These are phyloP conservation scores for Nemopilema nomurai DNA, from an alignment of 30 jellyfish, hydroid and myxozoan genomes.

Conservation along the genomic window DNA sequence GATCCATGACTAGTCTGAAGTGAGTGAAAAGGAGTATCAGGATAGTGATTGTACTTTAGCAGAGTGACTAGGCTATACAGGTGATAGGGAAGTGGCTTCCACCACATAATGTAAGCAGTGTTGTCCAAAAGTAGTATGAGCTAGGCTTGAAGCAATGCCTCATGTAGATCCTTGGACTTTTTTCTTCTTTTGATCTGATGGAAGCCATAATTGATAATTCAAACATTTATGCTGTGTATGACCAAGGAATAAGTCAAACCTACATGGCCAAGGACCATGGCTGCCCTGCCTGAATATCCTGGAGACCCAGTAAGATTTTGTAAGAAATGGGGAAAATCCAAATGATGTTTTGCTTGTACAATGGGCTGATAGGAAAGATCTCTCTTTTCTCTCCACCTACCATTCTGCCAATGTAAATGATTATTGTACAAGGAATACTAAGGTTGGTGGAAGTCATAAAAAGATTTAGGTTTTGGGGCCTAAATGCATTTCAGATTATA, in stretches of 20 bases:
- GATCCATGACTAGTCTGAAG: neutral
- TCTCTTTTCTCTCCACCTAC: neutral
- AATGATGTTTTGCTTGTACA: constrained; percentile 8
- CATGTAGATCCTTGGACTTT: too few relatives aligned
- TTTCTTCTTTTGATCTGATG: neutral
- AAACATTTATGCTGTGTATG: neutral
- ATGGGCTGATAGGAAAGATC: neutral
- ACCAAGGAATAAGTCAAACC: neutral
- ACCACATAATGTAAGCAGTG: neutral
- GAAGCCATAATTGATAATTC: neutral
- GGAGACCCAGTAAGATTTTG: neutral
- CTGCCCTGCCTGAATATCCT: neutral
- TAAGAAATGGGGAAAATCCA: neutral
- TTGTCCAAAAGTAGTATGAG: neutral
- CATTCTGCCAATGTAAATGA: neutral
- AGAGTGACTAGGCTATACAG: neutral
- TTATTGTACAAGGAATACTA: constrained; percentile 1
- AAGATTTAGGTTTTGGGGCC: constrained; percentile 4
- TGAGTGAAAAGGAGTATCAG: neutral
- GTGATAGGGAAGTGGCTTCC: neutral
- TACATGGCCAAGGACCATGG: neutral
- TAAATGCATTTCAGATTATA: constrained; percentile 4
- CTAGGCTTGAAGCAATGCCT: too few relatives aligned
- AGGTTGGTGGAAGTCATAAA: constrained; percentile 1
- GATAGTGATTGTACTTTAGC: neutral